Base-by-base conservation (phyloP, 1,140 invertebrate species). In the Neotoxoptera formosana region DNA sequence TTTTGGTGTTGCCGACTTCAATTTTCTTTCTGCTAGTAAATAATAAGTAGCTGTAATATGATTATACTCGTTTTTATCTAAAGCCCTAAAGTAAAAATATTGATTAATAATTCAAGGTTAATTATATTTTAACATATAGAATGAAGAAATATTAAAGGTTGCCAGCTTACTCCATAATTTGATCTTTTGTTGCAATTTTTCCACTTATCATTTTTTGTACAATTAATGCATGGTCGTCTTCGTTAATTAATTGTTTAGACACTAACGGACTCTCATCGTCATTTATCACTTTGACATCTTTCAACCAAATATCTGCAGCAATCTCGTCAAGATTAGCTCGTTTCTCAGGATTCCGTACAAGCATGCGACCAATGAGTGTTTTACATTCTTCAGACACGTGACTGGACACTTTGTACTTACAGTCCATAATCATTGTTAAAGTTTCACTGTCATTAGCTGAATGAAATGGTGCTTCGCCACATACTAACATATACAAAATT, bases 371-470 rank as follows among this genome's bases (percentile, higher is more conserved):
- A 94, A 99, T 99, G 93, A 99, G 96, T 97, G 96, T 97, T 96
- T 97, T 97, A 95, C 99, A 99, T 93, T 96, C 96, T 41, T 96
- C 95, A n/a, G 98, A 98, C 48, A 99, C 97, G 95, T 99, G 97
- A 48, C 96, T 95, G 93, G 99, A 99, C 94, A 99, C 97, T 89
- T 97, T 97, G 95, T 99, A 99, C 96, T 99, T 99, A 96, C 99
- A 99, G 95, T 99, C 99, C 98, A 99, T 99, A 94, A 99, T 99
- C 98, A 99, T 99, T 4, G 99, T 99, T 30, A 99, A 95, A 1
- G 99, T 99, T 96, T 99, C 99, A 95, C 98, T 99, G 95, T 99
- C 99, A 95, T 99, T 99, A 45, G 99, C 98, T 96, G 99, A 99
- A 96, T 99, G 99, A 95, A 99, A 99, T 30, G 99, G 99, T 30